Evolutionary conservation across 2,888 invertebrate species (phyloP), one percentile per base, ranked within the genome.

Genomic region (Epistrophella euchroma): DNA sequence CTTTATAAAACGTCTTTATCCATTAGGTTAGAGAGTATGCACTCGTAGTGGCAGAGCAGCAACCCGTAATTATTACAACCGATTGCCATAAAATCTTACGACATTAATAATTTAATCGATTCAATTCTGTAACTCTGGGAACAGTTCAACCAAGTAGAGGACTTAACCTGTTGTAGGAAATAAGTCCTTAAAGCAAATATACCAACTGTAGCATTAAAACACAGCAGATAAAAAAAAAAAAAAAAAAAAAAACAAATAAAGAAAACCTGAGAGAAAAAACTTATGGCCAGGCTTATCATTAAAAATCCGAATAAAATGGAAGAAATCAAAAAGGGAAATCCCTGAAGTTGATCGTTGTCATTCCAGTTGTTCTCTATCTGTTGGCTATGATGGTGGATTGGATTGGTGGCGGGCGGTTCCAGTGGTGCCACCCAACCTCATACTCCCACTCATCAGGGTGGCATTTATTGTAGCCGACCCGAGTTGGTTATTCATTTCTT

Each of bases 71-170:
- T 86, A 82, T 86, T 82, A 77, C 71, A 66, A 71, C 70, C 82
- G 71, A 66, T 68, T 74, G 77, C 82, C 73, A 55, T 86, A 82
- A 86, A 86, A 78, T 82, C 77, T 71, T 78, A 86, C 77, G 81
- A 78, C 82, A 56, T 77, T 82, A 82, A 86, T 86, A 86, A 86
- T 78, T 86, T 86, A 82, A 86, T 86, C 86, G 82, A 78, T 50
- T 73, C 56, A 52, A 74, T 62, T 78, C 77, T 77, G 82, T 82
- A 77, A 78, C 86, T 86, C 73, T 86, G 73, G 70, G 35, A 81
- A 64, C 76, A 77, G 70, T 81, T 85, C 81, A 68, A 76, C 81
- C 85, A 76, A 62, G 81, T 64, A 70, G 40, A 70, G 40, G 17
- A 43, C 47, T 62, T 40, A 28, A 47, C 52, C 75, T 40, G 40